Evolutionary conservation across 2,888 invertebrate genomes (phyloP), one percentile per base, ranked within the genome.

Genomic region (Eupithecia centaureata): DNA sequence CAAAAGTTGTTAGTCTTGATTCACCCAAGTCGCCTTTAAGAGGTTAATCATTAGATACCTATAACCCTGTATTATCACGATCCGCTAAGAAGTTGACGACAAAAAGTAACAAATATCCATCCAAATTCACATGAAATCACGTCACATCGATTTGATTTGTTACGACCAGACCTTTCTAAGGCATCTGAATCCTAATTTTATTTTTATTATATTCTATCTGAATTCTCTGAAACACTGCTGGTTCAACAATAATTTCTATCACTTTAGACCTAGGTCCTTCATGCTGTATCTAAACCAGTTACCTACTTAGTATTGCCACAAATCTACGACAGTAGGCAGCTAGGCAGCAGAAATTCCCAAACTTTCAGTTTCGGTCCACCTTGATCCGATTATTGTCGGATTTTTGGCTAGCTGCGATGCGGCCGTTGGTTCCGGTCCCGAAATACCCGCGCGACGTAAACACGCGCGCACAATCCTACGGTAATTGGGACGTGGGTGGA

Each of bases 381-480:
- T 90, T 90, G 91, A 89, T 89, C 90, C 79, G 88, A 87, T 87
- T 87, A 84, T 87, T 83, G 85, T 82, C 82, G 80, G 83, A 83
- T 85, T 87, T 86, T 90, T 88, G 89, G 89, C 90, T 84, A 68
- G 73, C 73, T 82, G 84, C 87, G 83, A 59, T 62, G 83, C 83
- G 83, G 85, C 77, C 79, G 77, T 79, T 83, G 84, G 89, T 91
- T 91, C 91, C 91, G 91, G 90, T 86, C 86, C 90, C 76, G 85
- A 90, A 91, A 91, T 90, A 91, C 84, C 70, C 83, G 5, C 79
- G 81, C 89, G 85, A 85, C 88, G 88, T 88, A 88, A 89, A 89
- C 89, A 89, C 77, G 78, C 75, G 73, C 74, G 73, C 71, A 61
- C 73, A 51, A 65, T 66, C 67, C 63, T 66, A 18, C 47, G 61